Base-by-base conservation (phyloP, 2,888 invertebrate genomes). In the Plagodis dolabraria region DNA sequence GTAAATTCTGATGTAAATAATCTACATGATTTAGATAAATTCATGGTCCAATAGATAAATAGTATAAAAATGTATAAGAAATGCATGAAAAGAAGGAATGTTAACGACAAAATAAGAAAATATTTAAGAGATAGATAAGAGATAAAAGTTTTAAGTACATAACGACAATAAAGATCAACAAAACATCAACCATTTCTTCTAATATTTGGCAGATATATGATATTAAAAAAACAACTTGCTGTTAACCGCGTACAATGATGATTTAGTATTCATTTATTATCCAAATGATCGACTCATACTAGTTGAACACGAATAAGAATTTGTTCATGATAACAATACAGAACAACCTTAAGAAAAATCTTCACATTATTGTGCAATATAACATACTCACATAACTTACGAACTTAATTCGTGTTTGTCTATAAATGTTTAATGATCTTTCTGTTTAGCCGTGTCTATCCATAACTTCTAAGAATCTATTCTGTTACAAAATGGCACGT, bases 121-220 rank as follows among this genome's bases (percentile, higher is more conserved):
- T 43, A 35, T 35, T 58, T 34, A 50, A 34, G 33, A 60, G 55
- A 60, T 52, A 54, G 48, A 63, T 44, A 52, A 62, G 43, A 57
- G 52, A 57, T n/a, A 48, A 44, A 33, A 53, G 48, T 62, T 71
- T 22, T 68, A 70, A 70, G 68, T 67, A 70, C 69, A 68, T 40
- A 40, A 5, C 40, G 2, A 7, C 40, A 40, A 22, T 48, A 58
- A 56, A 69, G 44, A 66, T 58, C 64, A 68, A 71, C 60, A 70
- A 52, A 67, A 68, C 50, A 60, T 65, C 53, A 51, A 54, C 40
- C n/a, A 46, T 63, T 53, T 64, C 69, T 55, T 57, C 54, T 67
- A 67, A 68, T 67, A 72, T 76, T 73, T 76, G 67, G 69, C 69
- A 67, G 63, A 64, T 12, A 68, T 52, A 52, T 48, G 22, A 68